Base-by-base conservation (phyloP, 2,797 vertebrate species). In the Anolis apletophallus region DNA sequence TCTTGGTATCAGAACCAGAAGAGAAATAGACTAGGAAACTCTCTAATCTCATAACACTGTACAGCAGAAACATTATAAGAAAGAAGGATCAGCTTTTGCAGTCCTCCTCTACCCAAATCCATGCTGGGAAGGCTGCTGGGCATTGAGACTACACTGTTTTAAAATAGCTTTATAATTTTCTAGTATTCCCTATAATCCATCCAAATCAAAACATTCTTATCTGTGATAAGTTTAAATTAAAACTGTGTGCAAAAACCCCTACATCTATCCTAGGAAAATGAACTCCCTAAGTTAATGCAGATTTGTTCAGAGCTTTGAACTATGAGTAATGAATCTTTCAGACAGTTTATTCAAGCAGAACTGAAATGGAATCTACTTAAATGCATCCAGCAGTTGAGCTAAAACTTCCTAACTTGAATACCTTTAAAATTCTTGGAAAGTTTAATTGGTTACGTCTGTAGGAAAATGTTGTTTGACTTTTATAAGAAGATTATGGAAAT, bases 281-380 rank as follows among this genome's bases (percentile, higher is more conserved):
- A 93, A 71, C 40, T 52, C 40, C 78, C 77, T 61, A 88, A 91
- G 68, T 86, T 94, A 90, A 91, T 88, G 90, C 86, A 86, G 73
- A 69, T 77, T 92, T 88, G 54, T 86, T 84, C 86, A 80, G 5
- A 87, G 64, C 82, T 84, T 88, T 85, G 84, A 93, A 87, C 87
- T 81, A 46, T 77, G 61, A 90, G 75, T 85, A 91, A 93, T 87
- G 85, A 88, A 87, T 92, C 88, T 93, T 93, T 90, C 74, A 92
- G 89, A 85, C 55, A 90, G 88, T 91, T 93, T 90, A 92, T 95
- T 93, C 19, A 13, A 90, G 87, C 87, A 90, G 92, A 93, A 91
- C 86, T 90, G 87, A 91, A 94, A 89, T 64, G 91, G 81, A 84
- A 82, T 86, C 68, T 71, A 61, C 81, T 90, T 89, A 86, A 89